These are phyloP conservation scores for Pomatorhinus ruficollis DNA, from an alignment of 2,113 vertebrate genomes.

Conservation along the genomic window DNA sequence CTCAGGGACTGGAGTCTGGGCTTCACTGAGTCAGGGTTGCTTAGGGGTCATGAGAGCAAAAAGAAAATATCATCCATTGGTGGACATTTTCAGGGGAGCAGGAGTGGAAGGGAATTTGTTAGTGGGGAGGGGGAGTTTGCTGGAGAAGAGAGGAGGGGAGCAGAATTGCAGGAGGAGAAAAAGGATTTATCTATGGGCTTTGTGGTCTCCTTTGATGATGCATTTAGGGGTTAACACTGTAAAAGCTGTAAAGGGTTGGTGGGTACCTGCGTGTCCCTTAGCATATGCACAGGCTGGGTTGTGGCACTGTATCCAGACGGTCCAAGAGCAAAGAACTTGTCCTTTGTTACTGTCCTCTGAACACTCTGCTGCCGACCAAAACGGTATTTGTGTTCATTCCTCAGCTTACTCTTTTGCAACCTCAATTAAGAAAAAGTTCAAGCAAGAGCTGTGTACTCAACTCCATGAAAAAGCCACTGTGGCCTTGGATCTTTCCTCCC, in stretches of 20 bases:
- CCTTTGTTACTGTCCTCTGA: background rate
- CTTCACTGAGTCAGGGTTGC: background rate
- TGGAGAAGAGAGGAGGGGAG: background rate
- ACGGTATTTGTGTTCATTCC: background rate
- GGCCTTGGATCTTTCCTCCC: background rate
- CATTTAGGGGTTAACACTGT: background rate
- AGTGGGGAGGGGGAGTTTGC: background rate
- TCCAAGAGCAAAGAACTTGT: background rate
- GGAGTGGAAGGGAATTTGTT: background rate
- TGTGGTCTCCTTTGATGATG: background rate
- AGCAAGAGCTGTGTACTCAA: background rate
- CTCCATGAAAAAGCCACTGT: background rate
- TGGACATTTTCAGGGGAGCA: background rate
- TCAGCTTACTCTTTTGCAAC: constrained; percentile 30
- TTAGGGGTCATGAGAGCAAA: background rate
- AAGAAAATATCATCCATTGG: background rate
- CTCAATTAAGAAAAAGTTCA: constrained; percentile 13
- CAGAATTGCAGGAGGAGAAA: background rate
- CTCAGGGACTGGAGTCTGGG: background rate
- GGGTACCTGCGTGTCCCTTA: background rate
- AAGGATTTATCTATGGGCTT: background rate
- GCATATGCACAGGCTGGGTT: background rate
- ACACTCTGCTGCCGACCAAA: background rate
- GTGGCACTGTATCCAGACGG: accelerated
- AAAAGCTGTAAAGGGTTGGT: background rate